phyloP scores from a whole-genome alignment of 1,140 invertebrate genomes.

The Rhagoletis zephyria region DNA sequence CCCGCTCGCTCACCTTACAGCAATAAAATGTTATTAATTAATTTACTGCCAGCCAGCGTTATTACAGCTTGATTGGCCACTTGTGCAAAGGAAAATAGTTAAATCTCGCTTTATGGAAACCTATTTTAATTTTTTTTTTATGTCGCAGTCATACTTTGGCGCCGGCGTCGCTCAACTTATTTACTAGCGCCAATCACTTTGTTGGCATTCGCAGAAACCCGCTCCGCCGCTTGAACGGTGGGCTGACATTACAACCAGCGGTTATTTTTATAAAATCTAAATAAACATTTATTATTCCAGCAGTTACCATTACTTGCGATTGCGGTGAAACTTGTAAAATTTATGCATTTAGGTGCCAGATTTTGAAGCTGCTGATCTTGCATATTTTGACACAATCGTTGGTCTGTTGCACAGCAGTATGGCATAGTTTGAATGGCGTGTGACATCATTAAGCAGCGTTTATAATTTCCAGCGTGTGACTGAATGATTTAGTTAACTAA shows the following conservation, averaged over 20 bases:
- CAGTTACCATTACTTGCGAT: neutral
- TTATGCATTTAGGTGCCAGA: neutral
- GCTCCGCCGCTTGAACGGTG: neutral
- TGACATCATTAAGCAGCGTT: neutral
- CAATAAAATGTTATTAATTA: slow-evolving; percentile 49
- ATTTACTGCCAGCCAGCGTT: neutral
- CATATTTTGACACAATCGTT: slow-evolving; percentile 18
- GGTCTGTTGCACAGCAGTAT: neutral
- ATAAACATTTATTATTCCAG: neutral
- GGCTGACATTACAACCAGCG: neutral
- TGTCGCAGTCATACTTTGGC: neutral
- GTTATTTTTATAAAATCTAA: neutral
- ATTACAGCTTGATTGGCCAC: neutral
- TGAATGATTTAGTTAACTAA: too few species aligned
- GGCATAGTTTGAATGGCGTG: neutral
- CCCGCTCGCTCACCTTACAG: neutral
- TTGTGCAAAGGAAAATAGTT: neutral
- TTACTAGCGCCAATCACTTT: neutral
- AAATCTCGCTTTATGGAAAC: too few species aligned
- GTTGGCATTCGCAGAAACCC: neutral
- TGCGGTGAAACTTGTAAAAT: slow-evolving; percentile 27
- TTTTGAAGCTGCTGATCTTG: slow-evolving; percentile 3
- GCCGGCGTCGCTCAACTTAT: slow-evolving; percentile 20
- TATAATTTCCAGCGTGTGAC: too few species aligned
- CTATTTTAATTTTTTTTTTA: neutral